These are phyloP conservation scores for Sminthurides aquaticus DNA, from an alignment of 2,888 invertebrate genomes.

Conservation along the genomic window DNA sequence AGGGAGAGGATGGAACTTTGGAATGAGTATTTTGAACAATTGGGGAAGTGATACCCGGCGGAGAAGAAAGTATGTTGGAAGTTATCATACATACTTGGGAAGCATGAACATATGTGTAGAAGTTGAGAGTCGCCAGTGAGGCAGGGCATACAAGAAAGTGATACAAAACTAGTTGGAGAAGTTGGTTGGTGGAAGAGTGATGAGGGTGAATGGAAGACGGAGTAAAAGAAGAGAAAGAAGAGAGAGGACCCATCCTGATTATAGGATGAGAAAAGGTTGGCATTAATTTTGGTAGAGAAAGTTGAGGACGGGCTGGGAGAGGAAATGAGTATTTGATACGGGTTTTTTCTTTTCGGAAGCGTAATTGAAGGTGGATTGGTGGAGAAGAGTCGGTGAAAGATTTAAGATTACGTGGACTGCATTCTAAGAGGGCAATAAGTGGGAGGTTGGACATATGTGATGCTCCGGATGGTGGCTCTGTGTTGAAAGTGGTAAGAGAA, in stretches of 20 bases:
- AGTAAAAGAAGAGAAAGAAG: not conserved
- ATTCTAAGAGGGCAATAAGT: not conserved
- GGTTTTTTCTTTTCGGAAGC: not conserved
- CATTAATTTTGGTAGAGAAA: not conserved
- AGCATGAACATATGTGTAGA: too few species aligned
- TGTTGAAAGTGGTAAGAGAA: not conserved
- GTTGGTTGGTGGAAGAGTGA: not conserved
- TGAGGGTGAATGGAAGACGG: not conserved
- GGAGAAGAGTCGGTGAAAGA: constrained; percentile 1
- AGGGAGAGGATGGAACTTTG: too few species aligned
- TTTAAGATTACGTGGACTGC: not conserved
- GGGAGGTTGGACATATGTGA: not conserved
- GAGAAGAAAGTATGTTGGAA: too few species aligned
- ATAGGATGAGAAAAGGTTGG: not conserved
- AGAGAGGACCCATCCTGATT: not conserved
- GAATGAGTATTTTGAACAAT: too few species aligned
- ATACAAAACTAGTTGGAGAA: not conserved
- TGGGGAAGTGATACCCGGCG: too few species aligned
- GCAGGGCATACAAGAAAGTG: not conserved
- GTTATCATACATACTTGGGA: too few species aligned
- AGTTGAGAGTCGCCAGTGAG: not conserved
- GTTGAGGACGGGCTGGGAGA: not conserved
- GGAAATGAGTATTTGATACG: not conserved
- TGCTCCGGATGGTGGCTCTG: too few species aligned
- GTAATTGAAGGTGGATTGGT: not conserved